Evolutionary conservation across 2,888 invertebrate species (phyloP).

Genomic region (Agriotes lineatus): DNA sequence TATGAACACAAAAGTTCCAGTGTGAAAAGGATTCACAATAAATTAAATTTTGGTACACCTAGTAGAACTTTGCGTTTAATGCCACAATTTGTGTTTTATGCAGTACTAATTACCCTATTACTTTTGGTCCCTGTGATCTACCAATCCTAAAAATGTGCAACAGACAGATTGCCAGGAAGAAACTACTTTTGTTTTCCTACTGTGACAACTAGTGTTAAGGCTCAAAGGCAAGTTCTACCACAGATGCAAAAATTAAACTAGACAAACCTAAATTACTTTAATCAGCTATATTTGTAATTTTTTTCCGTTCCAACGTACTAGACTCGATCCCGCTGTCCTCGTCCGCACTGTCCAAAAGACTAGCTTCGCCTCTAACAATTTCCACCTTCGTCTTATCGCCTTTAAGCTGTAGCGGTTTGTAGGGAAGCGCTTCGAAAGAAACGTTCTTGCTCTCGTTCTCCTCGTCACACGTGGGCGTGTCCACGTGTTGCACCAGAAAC

Average conservation of each 20-base stretch:
- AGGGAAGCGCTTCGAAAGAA: conserved; percentile 64
- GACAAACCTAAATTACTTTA: conserved; percentile 15
- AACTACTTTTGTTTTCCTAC: not conserved
- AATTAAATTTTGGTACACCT: not conserved
- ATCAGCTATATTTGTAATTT: conserved; percentile 26
- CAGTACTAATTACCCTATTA: not conserved
- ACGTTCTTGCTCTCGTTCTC: conserved; percentile 57
- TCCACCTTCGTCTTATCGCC: conserved; percentile 51
- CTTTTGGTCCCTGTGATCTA: conserved; percentile 3
- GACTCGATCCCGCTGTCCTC: conserved; percentile 77
- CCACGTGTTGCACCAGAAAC: conserved; percentile 65
- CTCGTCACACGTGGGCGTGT: conserved; percentile 60
- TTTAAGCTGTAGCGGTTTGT: conserved; percentile 59
- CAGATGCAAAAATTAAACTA: conserved; percentile 9
- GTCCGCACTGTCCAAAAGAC: conserved; percentile 74
- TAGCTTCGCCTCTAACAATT: conserved; percentile 69
- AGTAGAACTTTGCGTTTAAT: not conserved
- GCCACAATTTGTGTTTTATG: not conserved
- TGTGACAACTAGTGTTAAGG: not conserved
- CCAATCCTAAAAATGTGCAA: not conserved
- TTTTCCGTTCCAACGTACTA: conserved; percentile 70
- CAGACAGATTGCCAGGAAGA: not conserved
- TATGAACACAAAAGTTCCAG: conserved; percentile 2
- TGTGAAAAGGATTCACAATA: not conserved
- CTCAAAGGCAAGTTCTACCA: not conserved